Base-by-base conservation (phyloP, 1,140 invertebrate genomes). In the Rhopalosiphum maidis region DNA sequence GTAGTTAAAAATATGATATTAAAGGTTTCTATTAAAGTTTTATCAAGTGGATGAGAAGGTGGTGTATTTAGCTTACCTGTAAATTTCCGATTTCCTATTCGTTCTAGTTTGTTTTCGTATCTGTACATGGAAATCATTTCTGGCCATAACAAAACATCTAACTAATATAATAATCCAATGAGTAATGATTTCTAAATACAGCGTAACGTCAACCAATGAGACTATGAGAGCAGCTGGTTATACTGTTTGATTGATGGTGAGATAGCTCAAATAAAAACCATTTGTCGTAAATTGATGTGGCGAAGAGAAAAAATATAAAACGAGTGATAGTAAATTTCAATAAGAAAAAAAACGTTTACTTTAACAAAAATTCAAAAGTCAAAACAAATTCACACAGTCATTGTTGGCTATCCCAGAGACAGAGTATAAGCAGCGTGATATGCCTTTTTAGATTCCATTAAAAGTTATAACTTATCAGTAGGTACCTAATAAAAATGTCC, bases 101-200 rank as follows among this genome's bases (percentile, higher is more conserved):
- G n/a, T 15, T n/a, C 15, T 77, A n/a, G 11, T 4, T 77, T 18
- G n/a, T n/a, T 21, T 35, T 18, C n/a, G 4, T n/a, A 18, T 77
- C 30, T 35, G 1, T 77, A 0, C 30, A 15, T 77, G 5, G 15
- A 60, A 60, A 25, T 60, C 2, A 8, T 68, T 68, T 9, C 9
- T 1, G 30, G 15, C n/a, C 11, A 41, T 41, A 77, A 5, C 15
- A n/a, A 5, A 2, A 87, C 51, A 87, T 87, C 46, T 87, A 30
- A 51, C 86, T 48, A 87, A 87, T 87, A 87, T 48, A 35, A 87
- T 87, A 87, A 87, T 48, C 46, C 15, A 87, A 87, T 87, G 86
- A 87, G 18, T 87, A 51, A 87, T 87, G 86, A 87, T 23, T 86
- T 86, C 41, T 46, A 83, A 7, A 83, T 83, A 43, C 25, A 46